These are phyloP conservation scores for Poeciliopsis gracilis DNA, from an alignment of 2,797 vertebrate species.

Conservation along the genomic window DNA sequence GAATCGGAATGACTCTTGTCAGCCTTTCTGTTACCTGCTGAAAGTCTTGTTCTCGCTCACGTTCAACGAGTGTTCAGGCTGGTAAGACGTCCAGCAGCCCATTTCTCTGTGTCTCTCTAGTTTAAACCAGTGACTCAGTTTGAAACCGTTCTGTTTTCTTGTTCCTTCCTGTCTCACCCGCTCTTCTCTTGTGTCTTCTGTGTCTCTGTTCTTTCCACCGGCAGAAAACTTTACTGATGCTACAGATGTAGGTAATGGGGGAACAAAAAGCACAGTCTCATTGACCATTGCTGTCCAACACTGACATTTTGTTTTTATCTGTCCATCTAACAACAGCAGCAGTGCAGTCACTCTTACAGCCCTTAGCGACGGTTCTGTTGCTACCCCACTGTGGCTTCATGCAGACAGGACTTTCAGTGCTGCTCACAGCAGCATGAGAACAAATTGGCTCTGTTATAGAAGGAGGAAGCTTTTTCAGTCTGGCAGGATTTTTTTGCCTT, in stretches of 20 bases:
- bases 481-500: not conserved
- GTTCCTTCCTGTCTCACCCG: slow-evolving; percentile 32
- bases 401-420: not conserved
- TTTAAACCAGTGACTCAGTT: not conserved
- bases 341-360: slow-evolving; percentile 45
- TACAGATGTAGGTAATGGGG: slow-evolving; percentile 85
- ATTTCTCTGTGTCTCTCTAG: not conserved
- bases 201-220: slow-evolving; percentile 68
- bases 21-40: not conserved
- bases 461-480: not conserved
- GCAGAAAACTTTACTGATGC: slow-evolving; percentile 89
- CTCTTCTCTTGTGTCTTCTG: slow-evolving; percentile 74
- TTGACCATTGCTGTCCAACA: slow-evolving; percentile 42
- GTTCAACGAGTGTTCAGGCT: not conserved
- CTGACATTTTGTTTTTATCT: slow-evolving; percentile 11
- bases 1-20: not conserved
- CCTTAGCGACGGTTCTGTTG: not conserved
- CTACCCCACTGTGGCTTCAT: not conserved
- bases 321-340: slow-evolving; percentile 30
- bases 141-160: slow-evolving; percentile 2
- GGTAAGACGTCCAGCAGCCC: not conserved
- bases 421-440: not conserved
- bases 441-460: not conserved
- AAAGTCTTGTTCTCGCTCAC: not conserved
- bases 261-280: slow-evolving; percentile 52